Evolutionary conservation across 1,140 invertebrate genomes (phyloP).

Genomic region (Lordiphosa mommai): DNA sequence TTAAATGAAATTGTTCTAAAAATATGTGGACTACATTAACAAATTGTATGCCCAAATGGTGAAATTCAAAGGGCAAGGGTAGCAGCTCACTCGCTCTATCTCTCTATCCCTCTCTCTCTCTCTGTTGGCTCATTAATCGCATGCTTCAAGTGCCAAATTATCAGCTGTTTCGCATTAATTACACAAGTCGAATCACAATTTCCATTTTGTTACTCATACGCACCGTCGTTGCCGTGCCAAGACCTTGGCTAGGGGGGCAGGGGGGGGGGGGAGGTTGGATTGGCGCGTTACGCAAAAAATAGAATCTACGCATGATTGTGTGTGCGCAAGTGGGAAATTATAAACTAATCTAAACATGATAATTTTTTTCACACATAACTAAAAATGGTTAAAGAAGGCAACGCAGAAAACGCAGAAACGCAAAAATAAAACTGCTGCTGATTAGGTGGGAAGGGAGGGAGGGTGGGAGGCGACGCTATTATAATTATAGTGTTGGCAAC

Average conservation of each 20-base stretch:
- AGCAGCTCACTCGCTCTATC: no score
- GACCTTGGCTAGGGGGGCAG: constrained; percentile 1
- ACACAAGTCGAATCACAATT: constrained; percentile 36
- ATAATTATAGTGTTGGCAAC: constrained; percentile 47
- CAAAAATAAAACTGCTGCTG: constrained; percentile 3
- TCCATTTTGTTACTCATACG: constrained; percentile 44
- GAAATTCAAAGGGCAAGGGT: no score
- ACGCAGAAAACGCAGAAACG: not conserved
- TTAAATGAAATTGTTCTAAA: no score
- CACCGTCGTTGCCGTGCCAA: constrained; percentile 37
- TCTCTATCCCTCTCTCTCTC: not conserved
- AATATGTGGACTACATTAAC: no score
- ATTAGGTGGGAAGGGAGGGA: not conserved
- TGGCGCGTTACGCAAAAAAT: constrained; percentile 20
- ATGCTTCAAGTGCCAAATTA: constrained; percentile 39
- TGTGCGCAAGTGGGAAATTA: constrained; percentile 35
- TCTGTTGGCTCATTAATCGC: constrained; percentile 25
- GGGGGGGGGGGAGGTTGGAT: not conserved
- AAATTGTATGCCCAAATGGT: no score
- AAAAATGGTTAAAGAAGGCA: constrained; percentile 10
- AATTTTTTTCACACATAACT: constrained; percentile 14
- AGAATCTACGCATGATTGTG: constrained; percentile 21
- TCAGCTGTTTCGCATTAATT: constrained; percentile 51
- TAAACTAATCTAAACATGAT: constrained; percentile 37
- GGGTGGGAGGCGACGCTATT: constrained; percentile 37